Conservation (phyloP, 2,888 invertebrate genomes). For the Cephonodes hylas region DNA sequence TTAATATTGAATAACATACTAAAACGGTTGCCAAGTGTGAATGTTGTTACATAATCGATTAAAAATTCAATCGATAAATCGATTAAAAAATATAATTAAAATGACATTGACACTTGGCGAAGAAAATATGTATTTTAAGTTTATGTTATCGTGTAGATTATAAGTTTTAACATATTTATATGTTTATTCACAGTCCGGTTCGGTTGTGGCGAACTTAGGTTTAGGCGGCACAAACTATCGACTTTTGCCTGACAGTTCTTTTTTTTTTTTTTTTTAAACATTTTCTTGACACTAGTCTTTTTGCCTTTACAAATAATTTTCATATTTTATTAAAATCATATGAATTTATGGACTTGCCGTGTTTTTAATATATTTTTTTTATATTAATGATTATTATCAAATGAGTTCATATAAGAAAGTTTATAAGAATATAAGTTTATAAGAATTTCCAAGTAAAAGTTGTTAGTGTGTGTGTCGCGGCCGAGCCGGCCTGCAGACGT, state of each 20-base stretch:
- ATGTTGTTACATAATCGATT: not conserved
- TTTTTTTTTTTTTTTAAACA: not conserved
- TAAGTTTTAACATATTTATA: conserved; percentile 35
- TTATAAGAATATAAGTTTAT: too few species aligned
- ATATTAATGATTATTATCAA: too few species aligned
- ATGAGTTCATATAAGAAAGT: too few species aligned
- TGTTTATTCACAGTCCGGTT: conserved; percentile 9
- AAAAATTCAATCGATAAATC: not conserved
- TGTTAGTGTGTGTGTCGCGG: not conserved
- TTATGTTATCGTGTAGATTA: conserved; percentile 17
- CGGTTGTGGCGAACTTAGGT: not conserved
- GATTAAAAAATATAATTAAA: conserved; percentile 10
- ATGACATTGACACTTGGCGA: conserved; percentile 2
- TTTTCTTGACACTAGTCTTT: not conserved
- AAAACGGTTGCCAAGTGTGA: not conserved
- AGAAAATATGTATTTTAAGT: conserved; percentile 16
- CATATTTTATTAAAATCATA: too few species aligned
- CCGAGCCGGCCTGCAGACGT: conserved; percentile 17
- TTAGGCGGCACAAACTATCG: not conserved
- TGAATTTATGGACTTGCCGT: too few species aligned
- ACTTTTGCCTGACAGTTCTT: not conserved
- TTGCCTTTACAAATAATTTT: too few species aligned
- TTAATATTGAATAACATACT: conserved; percentile 9
- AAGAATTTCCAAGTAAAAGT: not conserved
- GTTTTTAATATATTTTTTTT: too few species aligned